A percentile compares a stretch with the other conserved stretches of the same genome.
These are phyloP conservation scores for Chionoecetes opilio DNA, from an alignment of 1,140 invertebrate genomes.

Conservation along the genomic window DNA sequence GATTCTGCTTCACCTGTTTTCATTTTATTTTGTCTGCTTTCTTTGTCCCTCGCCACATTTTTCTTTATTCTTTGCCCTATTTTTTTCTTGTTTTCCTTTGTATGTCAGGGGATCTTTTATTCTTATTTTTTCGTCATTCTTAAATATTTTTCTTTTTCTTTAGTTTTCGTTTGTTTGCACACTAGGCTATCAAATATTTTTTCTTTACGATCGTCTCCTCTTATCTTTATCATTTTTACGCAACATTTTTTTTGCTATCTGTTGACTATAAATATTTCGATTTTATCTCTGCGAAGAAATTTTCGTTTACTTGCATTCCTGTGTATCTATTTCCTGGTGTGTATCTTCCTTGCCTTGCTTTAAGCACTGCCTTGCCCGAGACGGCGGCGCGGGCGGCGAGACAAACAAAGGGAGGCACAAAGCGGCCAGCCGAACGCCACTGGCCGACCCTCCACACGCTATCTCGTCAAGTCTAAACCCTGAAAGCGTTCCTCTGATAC, in stretches of 20 bases:
- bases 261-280: no score
- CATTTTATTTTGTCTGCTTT: background rate
- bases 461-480: constrained; percentile 19
- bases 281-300: no score
- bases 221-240: no score
- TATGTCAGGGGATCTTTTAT: background rate
- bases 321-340: no score
- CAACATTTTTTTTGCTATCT: no score
- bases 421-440: background rate
- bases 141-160: background rate
- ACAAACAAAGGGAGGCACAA: constrained; percentile 7
- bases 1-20: background rate
- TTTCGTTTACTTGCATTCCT: no score
- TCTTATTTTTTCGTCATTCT: background rate
- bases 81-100: background rate
- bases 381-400: background rate
- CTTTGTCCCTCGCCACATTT: background rate
- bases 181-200: no score
- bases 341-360: background rate
- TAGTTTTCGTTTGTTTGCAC: no score
- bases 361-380: background rate
- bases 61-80: background rate
- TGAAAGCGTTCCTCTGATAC: constrained; percentile 28
- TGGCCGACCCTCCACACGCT: background rate
- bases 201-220: no score